Base-by-base conservation (phyloP, 2,888 invertebrate genomes). In the Sussaba pulchella region DNA sequence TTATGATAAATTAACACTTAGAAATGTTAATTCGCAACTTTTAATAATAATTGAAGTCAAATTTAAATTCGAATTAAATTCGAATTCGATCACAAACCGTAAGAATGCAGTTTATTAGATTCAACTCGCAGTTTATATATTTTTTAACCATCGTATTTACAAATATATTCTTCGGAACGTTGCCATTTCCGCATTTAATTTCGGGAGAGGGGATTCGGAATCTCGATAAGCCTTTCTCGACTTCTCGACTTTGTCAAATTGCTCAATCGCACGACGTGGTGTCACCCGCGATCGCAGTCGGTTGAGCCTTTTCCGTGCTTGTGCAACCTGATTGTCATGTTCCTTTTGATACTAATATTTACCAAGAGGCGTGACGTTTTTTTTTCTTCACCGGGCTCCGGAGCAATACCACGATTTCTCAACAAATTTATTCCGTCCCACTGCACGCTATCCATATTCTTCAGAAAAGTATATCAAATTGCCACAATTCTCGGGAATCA, bases 191-290 rank as follows among this genome's bases (percentile, higher is more conserved):
- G 24, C 14, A 12, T 12, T 52, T n/a, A n/a, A n/a, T n/a, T n/a
- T n/a, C n/a, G n/a, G n/a, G n/a, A n/a, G n/a, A n/a, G 12, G 21
- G 12, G 52, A 52, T 9, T n/a, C 0, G 9, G 6, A 12, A 10
- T 31, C 14, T 14, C 57, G 31, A 57, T 36, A 50, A 41, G 4
- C 41, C 47, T 45, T 45, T 54, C 50, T 39, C 57, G 47, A 8
- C 59, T 66, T 66, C 64, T 26, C 41, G n/a, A n/a, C n/a, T n/a
- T n/a, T n/a, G n/a, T n/a, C 19, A 47, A 77, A 59, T 77, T 77
- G 66, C 77, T 66, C 66, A 77, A 47, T 50, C 6, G 21, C 26
- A 39, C 24, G 43, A 2, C 24, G 52, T 52, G n/a, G n/a, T 75
- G 59, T 63, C 41, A 26, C 50, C 36, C 10, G 36, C 43, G 59